Evolutionary conservation across 2,113 vertebrate species (phyloP).

Genomic region (Mastomys natalensis): DNA sequence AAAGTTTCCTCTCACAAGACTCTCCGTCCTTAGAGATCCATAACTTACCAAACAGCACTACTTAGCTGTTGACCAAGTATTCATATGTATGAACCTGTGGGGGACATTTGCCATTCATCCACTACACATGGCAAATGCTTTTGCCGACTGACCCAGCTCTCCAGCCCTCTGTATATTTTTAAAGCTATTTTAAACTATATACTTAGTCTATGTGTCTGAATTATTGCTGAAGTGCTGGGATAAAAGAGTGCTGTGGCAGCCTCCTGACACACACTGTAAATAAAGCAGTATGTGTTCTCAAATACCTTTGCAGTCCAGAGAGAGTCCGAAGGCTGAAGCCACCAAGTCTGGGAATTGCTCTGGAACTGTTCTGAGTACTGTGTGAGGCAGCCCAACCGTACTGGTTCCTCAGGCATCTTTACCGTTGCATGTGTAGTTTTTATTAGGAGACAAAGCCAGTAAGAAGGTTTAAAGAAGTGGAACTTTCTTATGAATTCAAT

Average conservation of each 20-base stretch:
- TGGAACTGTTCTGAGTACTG: neutral
- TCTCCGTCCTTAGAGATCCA: neutral
- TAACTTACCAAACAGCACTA: neutral
- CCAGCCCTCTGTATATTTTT: neutral
- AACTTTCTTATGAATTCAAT: constrained; percentile 33
- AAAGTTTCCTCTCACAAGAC: neutral
- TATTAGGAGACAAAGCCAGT: neutral
- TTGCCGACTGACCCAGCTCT: neutral
- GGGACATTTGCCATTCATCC: neutral
- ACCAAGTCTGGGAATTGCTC: neutral
- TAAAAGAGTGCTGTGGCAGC: neutral
- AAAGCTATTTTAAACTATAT: neutral
- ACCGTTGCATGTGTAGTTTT: neutral
- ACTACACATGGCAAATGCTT: neutral
- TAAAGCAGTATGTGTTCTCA: neutral
- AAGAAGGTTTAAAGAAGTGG: neutral
- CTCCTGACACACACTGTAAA: neutral
- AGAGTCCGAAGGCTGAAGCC: neutral
- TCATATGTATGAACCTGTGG: neutral
- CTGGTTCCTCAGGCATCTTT: rapidly evolving
- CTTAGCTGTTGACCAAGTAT: neutral
- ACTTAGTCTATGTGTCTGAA: neutral
- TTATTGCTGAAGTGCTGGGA: neutral
- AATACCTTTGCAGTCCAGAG: neutral
- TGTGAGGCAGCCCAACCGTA: rapidly evolving